Base-by-base conservation (phyloP, 1,140 invertebrate species). In the Diprion similis region DNA sequence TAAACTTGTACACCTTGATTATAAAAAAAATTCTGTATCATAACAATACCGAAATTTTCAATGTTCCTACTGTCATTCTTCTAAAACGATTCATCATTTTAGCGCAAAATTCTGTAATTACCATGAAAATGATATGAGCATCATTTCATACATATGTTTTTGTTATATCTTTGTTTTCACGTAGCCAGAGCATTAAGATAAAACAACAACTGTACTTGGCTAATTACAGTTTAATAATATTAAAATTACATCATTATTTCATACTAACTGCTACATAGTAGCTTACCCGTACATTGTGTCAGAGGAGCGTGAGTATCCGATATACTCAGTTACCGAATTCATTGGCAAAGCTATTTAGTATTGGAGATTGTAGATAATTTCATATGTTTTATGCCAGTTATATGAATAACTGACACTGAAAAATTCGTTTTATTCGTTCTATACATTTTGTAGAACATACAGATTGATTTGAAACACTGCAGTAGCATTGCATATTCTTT, bases 241-340 rank as follows among this genome's bases (percentile, higher is more conserved):
- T 72, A 78, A 79, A 78, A 78, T 73, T 77, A 73, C 74, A 71
- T 67, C 68, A 72, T 71, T 70, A 37, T 45, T 76, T 48, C 3
- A 76, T 73, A 78, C 37, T 74, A 76, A 78, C 17, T 37, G 78
- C 78, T 79, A 79, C 78, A 76, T 19, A 74, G 78, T 79, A 79
- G 78, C 77, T 76, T 72, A 73, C 24, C 47, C 46, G 66, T 10
- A 68, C 66, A 13, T 45, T 68, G 66, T 68, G 6, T 19, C 10
- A 19, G 66, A 8, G 51, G 11, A 59, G 11, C 9, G 11, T 37
- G 24, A 37, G n/a, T 59, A 59, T 17, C 11, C 51, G 9, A 4
- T 4, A 59, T 59, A 59, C 51, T 59, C 51, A 6, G 51, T 4
- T n/a, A 59, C 8, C 51, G 51, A 59, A 13, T 59, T 59, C 1